Conservation (phyloP, 2,113 vertebrate species). For the Gambusia holbrooki region DNA sequence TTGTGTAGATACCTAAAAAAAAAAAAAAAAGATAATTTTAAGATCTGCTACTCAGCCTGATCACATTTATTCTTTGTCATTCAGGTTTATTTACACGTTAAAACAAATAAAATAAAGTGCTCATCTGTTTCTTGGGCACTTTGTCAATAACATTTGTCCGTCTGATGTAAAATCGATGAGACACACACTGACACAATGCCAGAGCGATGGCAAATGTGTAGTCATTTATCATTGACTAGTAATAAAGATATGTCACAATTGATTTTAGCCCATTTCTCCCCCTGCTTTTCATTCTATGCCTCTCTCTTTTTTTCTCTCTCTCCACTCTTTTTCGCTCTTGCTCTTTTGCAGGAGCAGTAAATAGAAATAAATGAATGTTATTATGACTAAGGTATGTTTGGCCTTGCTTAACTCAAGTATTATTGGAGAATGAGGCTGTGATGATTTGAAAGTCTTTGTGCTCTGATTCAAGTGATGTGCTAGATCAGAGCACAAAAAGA, state of each 20-base stretch:
- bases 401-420: slow-evolving; percentile 63
- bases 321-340: background rate
- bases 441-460: slow-evolving; percentile 32
- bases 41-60: background rate
- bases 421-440: slow-evolving; percentile 40
- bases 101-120: slow-evolving; percentile 64
- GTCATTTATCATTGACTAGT: slow-evolving; percentile 75
- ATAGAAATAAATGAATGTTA: slow-evolving; percentile 53
- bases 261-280: slow-evolving; percentile 60
- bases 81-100: slow-evolving; percentile 65
- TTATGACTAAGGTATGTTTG: slow-evolving; percentile 56
- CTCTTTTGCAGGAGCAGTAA: slow-evolving; percentile 43
- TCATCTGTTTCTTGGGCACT: slow-evolving; percentile 61
- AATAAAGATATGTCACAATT: slow-evolving; percentile 81
- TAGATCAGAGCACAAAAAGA: slow-evolving; percentile 9
- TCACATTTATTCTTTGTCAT: slow-evolving; percentile 15
- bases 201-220: slow-evolving; percentile 65
- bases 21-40: slow-evolving; percentile 22
- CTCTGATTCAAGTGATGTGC: slow-evolving; percentile 35
- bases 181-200: slow-evolving; percentile 69
- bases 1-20: slow-evolving; percentile 37
- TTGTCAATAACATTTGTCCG: slow-evolving; percentile 75
- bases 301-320: background rate
- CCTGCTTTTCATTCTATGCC: background rate
- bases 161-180: slow-evolving; percentile 77